Evolutionary conservation across 1,140 invertebrate species (phyloP).

Genomic region (Leptestheria dahalacensis): DNA sequence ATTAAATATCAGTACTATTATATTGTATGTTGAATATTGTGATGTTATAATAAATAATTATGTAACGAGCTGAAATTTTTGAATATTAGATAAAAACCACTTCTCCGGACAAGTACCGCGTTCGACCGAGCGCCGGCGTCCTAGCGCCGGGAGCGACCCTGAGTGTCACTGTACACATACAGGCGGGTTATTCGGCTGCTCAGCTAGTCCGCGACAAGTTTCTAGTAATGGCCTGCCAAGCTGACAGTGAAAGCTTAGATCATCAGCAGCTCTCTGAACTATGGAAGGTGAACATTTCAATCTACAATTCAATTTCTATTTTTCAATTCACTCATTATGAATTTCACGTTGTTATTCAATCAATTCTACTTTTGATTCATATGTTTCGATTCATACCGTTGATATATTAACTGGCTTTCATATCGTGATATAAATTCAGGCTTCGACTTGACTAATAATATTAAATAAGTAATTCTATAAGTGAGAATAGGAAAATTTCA

Average conservation of each 20-base stretch:
- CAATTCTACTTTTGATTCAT: too few species aligned
- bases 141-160: constrained; percentile 40
- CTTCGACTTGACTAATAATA: too few species aligned
- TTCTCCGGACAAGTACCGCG: constrained; percentile 75
- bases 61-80: constrained; percentile 20
- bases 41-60: constrained; percentile 4
- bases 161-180: constrained; percentile 36
- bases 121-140: constrained; percentile 64
- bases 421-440: too few species aligned
- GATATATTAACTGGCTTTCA: too few species aligned
- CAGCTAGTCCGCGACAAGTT: constrained; percentile 47
- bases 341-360: too few species aligned
- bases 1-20: neutral
- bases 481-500: too few species aligned
- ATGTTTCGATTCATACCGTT: too few species aligned
- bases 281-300: constrained; percentile 48
- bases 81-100: constrained; percentile 54
- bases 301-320: too few species aligned
- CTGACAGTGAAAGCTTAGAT: constrained; percentile 32
- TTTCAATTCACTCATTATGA: too few species aligned
- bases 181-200: constrained; percentile 36
- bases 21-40: too few species aligned
- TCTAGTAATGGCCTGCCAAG: constrained; percentile 46
- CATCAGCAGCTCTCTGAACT: constrained; percentile 36
- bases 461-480: too few species aligned